Evolutionary conservation across 1,140 invertebrate genomes (phyloP), one percentile per base, ranked within the genome.

Genomic region (Cherax destructor): DNA sequence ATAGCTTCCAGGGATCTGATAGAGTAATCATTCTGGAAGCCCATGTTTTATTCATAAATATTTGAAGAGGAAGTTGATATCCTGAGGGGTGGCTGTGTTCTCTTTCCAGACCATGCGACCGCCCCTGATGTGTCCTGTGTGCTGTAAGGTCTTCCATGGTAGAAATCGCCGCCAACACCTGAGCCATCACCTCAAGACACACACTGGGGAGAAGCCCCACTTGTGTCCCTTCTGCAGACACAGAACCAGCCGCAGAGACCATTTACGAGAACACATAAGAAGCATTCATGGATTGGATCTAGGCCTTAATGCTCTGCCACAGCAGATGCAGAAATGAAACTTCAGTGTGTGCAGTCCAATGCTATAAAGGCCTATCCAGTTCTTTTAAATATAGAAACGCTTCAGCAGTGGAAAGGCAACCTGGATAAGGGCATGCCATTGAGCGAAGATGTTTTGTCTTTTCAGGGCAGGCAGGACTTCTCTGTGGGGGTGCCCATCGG

Each of bases 141-240:
- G 89, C 89, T 83, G 89, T 80, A 91, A 91, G 89, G 83, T 77
- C 89, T 91, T 91, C 89, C 83, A 91, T 59, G 89, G 89, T 56
- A 91, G 89, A 80, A 91, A 91, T 56, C 89, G 89, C 89, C 83
- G 83, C 74, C 89, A 91, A 49, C 89, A 91, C 49, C 91, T 92
- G 79, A 86, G 77, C 49, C 86, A 85, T 30, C 91, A 92, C 84
- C 79, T 85, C 21, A 86, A 74, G 84, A 92, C 91, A 79, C 95
- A 95, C 52, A 93, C 93, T 80, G 95, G 94, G 18, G 94, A 94
- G 61, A 94, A 94, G 90, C 95, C 95, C 0, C 94, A 95, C 78
- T 86, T 91, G 47, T 95, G 95, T 88, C 94, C 95, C 61, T 93
- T 95, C 61, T 95, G 95, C 88, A 94, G 93, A 0, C 95, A 95